These are phyloP conservation scores for Aleiodes leptofemur DNA, from an alignment of 2,888 invertebrate genomes.

Conservation along the genomic window DNA sequence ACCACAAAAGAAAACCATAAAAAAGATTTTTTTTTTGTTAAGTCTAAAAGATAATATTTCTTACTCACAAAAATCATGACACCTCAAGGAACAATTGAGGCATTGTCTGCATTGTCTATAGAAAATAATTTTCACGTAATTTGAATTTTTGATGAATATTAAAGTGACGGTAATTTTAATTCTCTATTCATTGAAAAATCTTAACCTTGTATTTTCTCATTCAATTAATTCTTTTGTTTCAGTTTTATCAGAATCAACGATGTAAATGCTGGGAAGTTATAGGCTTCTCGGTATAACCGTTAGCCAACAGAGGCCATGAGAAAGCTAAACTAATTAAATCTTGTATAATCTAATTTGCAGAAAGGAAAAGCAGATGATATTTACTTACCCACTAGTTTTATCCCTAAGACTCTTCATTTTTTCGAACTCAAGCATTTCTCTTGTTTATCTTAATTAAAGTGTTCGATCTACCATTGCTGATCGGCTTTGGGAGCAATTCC, in stretches of 20 bases:
- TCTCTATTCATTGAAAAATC: no score
- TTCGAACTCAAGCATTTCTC: neutral
- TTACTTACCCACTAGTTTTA: neutral
- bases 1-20: no score
- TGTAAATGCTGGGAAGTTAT: neutral
- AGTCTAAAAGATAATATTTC: no score
- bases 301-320: conserved; percentile 54
- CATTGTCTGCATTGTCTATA: no score
- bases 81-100: no score
- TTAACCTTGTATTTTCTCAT: neutral
- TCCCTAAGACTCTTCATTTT: conserved; percentile 3
- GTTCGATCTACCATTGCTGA: neutral
- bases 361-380: conserved; percentile 49
- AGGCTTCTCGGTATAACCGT: conserved; percentile 25
- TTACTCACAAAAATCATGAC: no score
- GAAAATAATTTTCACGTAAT: no score
- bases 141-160: no score
- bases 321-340: conserved; percentile 64
- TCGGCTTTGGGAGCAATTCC: neutral
- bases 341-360: conserved; percentile 52
- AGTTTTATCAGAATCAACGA: conserved; percentile 11
- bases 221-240: conserved; percentile 14
- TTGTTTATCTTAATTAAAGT: conserved; percentile 12
- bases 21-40: no score
- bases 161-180: no score